These are phyloP conservation scores for Sycobia sp. DNA, from an alignment of 1,140 invertebrate species.

Conservation along the genomic window DNA sequence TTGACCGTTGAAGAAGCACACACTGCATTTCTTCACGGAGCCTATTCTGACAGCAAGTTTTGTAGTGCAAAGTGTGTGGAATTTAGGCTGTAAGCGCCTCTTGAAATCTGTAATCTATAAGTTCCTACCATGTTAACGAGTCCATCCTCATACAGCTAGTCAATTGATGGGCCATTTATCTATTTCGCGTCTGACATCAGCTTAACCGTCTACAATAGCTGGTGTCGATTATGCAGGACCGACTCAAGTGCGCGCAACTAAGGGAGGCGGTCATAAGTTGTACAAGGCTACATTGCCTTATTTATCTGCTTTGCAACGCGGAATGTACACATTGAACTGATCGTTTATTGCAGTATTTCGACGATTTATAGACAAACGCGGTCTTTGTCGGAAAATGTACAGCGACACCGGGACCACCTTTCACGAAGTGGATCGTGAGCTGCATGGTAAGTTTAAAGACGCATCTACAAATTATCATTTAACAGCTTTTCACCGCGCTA, in stretches of 20 bases:
- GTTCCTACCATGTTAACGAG: background rate
- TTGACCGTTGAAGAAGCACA: background rate
- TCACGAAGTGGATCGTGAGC: too few relatives aligned
- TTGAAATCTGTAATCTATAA: background rate
- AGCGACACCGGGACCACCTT: too few relatives aligned
- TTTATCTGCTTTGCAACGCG: background rate
- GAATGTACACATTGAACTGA: background rate
- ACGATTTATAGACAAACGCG: background rate
- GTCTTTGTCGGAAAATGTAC: too few relatives aligned
- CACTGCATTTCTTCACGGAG: background rate
- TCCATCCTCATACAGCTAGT: background rate
- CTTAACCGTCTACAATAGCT: background rate
- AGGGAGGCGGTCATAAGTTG: background rate
- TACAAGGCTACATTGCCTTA: background rate
- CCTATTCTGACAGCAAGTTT: background rate
- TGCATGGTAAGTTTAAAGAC: too few relatives aligned
- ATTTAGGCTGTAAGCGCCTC: constrained; percentile 13
- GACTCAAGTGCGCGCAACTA: background rate
- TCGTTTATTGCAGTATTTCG: background rate
- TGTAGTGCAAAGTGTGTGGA: constrained; percentile 17
- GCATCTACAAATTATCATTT: too few relatives aligned
- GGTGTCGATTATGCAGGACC: too few relatives aligned
- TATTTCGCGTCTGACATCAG: too few relatives aligned
- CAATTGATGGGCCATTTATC: constrained; percentile 33
- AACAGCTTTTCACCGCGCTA: too few relatives aligned